Evolutionary conservation across 2,113 vertebrate species (phyloP).

Genomic region (Ochotona curzoniae): DNA sequence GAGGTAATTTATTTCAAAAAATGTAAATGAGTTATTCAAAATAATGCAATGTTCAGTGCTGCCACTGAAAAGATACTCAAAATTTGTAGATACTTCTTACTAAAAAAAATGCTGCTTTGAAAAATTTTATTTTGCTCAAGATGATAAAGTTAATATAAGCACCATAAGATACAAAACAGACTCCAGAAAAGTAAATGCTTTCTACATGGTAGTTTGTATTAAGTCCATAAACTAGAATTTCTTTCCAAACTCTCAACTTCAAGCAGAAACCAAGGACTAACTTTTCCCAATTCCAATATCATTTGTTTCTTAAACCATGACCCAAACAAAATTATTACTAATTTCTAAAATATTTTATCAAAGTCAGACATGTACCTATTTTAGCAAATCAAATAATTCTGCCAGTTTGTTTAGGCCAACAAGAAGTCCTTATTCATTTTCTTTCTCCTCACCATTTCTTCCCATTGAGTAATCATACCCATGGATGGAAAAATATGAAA

Average conservation of each 20-base stretch:
- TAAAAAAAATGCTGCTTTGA: background rate
- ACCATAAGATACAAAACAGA: background rate
- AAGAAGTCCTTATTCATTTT: background rate
- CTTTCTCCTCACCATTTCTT: background rate
- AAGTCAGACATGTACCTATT: background rate
- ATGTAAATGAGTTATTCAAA: background rate
- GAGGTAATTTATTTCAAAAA: background rate
- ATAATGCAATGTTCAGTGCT: background rate
- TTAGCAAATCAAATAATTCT: slow-evolving; percentile 6
- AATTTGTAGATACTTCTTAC: background rate
- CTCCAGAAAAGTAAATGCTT: background rate
- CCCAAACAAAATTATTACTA: background rate
- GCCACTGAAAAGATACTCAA: background rate
- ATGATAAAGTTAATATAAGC: slow-evolving; percentile 24
- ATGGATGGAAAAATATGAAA: background rate
- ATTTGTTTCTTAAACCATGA: background rate
- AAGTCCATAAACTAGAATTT: background rate
- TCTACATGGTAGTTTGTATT: background rate
- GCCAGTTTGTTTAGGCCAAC: background rate
- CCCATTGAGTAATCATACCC: background rate
- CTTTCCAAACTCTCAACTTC: slow-evolving; percentile 13
- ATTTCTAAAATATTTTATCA: background rate
- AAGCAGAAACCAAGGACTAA: slow-evolving; percentile 20
- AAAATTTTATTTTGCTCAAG: slow-evolving; percentile 19
- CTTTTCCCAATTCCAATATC: slow-evolving; percentile 25